Evolutionary conservation across 2,888 invertebrate genomes (phyloP).

Genomic region (Lepeophtheirus nordmannii): DNA sequence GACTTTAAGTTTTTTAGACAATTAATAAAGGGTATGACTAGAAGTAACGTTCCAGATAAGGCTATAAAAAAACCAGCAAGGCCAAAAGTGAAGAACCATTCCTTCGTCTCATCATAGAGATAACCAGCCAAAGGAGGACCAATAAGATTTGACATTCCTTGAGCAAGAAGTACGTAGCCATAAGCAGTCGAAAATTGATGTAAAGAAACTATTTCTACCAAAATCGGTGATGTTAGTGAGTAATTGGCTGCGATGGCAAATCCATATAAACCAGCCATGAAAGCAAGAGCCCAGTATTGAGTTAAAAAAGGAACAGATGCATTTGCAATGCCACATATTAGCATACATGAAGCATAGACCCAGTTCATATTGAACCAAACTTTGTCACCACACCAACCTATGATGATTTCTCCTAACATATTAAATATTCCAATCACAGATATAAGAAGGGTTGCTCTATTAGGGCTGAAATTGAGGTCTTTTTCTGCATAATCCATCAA

Average conservation of each 20-base stretch:
- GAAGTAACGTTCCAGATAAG: constrained; percentile 51
- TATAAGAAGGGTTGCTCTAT: constrained; percentile 55
- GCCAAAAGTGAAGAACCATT: constrained; percentile 19
- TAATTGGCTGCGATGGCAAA: constrained; percentile 82
- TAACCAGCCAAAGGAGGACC: constrained; percentile 73
- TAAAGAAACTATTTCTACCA: constrained; percentile 73
- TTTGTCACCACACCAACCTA: constrained; percentile 78
- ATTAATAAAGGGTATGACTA: constrained; percentile 36
- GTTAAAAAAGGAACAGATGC: constrained; percentile 44
- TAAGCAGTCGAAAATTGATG: constrained; percentile 82
- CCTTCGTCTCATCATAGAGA: constrained; percentile 5
- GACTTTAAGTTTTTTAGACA: too few species aligned
- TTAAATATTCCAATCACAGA: constrained; percentile 54
- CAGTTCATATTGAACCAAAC: constrained; percentile 63
- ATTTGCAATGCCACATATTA: constrained; percentile 35
- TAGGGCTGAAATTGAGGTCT: constrained; percentile 49
- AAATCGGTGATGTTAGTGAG: constrained; percentile 71
- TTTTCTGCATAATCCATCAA: constrained; percentile 65
- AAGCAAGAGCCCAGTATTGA: constrained; percentile 41
- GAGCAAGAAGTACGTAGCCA: constrained; percentile 66
- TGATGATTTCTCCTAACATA: constrained; percentile 43
- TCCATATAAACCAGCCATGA: constrained; percentile 57
- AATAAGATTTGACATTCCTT: constrained; percentile 72
- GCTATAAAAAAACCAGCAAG: constrained; percentile 53
- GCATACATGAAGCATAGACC: constrained; percentile 61